Evolutionary conservation across 2,888 invertebrate species (phyloP), one percentile per base, ranked within the genome.

Genomic region (Serrognathus titanus): DNA sequence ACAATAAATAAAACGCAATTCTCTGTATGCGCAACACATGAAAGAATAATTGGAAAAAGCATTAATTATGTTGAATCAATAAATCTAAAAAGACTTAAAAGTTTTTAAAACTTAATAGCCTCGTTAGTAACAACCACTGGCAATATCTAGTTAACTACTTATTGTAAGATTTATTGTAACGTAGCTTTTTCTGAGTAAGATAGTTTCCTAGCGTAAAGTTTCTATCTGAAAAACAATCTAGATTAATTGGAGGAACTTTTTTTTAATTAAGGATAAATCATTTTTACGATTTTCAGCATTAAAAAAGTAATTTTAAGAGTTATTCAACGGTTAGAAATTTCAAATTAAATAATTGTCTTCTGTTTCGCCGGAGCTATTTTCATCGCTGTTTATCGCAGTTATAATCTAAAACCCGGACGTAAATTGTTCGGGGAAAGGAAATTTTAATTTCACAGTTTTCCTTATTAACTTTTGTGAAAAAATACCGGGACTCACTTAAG

Each of bases 341-440:
- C 55, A 61, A 62, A 64, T 64, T 63, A 62, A 64, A 64, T 62
- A 64, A 64, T 64, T 64, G 61, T 62, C 55, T 58, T 64, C 61
- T 64, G 61, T 61, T 60, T 45, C 59, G 48, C 55, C 50, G 51
- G 35, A 57, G 61, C 60, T 53, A 60, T 62, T 63, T 62, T 58
- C 63, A 53, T 49, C 54, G 60, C 60, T 63, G 61, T 62, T 63
- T 63, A 63, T 63, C 61, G 57, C 57, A 54, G 60, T 63, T 63
- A 60, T 60, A 53, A 62, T 62, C 60, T 60, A 49, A 58, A 62
- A 59, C 50, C 55, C 58, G 63, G 63, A 63, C 63, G 60, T 50
- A 59, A 63, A 63, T 63, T 63, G 63, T 60, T 62, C 58, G 58
- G 41, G 56, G 47, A 55, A 55, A 62, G 60, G 62, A 62, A 62